Evolutionary conservation across 2,888 invertebrate genomes (phyloP).

Genomic region (Habrosyne pyritoides): DNA sequence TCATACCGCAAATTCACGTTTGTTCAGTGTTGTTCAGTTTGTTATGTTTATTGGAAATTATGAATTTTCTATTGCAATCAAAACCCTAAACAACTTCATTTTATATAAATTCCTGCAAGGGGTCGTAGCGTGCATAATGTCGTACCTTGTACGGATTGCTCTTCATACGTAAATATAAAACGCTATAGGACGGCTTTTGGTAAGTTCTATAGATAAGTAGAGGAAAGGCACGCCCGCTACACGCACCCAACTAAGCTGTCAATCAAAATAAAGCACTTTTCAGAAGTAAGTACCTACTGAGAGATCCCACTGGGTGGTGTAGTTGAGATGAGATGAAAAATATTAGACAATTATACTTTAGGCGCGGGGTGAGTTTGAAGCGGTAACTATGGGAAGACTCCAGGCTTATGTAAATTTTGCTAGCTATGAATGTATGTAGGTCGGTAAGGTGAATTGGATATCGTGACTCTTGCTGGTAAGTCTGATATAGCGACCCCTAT

Average conservation of each 20-base stretch:
- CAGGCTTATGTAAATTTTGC: slow-evolving; percentile 51
- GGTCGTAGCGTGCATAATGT: slow-evolving; percentile 42
- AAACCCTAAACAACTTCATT: not conserved
- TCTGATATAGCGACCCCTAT: slow-evolving; percentile 66
- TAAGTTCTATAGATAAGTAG: not conserved
- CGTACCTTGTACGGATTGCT: slow-evolving; percentile 68
- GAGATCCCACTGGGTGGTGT: not conserved
- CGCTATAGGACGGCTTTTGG: not conserved
- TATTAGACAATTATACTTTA: not conserved
- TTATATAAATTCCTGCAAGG: slow-evolving; percentile 2
- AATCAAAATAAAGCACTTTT: not conserved
- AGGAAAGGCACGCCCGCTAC: not conserved
- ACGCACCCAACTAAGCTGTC: not conserved
- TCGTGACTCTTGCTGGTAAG: slow-evolving; percentile 70
- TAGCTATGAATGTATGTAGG: slow-evolving; percentile 33
- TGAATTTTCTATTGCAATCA: not conserved
- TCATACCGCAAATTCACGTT: no score
- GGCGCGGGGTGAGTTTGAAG: not conserved
- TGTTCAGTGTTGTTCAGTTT: no score
- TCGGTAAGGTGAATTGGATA: slow-evolving; percentile 51
- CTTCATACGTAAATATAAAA: slow-evolving; percentile 30
- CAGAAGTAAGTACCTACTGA: not conserved
- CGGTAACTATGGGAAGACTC: slow-evolving; percentile 28
- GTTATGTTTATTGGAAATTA: no score
- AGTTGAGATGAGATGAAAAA: not conserved